Percentiles rank a stretch among this genome's conserved stretches.
Conservation (phyloP, 2,797 vertebrate species). For the Simalia tracyae region DNA sequence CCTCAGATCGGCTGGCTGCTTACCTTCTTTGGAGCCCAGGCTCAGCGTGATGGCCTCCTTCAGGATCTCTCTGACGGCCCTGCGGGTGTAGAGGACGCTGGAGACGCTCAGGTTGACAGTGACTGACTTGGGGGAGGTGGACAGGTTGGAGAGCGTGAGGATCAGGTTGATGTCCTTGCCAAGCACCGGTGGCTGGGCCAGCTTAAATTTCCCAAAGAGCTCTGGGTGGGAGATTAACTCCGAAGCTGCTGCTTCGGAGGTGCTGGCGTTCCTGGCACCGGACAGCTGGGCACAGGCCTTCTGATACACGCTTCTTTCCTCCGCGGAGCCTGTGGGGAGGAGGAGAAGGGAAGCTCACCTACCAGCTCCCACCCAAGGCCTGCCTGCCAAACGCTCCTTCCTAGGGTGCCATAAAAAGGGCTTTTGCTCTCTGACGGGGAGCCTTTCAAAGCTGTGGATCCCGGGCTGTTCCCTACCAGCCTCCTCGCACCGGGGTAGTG, state of each 20-base stretch:
- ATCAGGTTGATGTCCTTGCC: constrained; percentile 73
- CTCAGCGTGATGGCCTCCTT: constrained; percentile 61
- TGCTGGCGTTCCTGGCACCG: not conserved
- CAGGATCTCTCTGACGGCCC: constrained; percentile 71
- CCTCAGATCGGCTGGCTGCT: not conserved
- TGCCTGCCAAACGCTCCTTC: no score
- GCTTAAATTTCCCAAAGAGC: constrained; percentile 72
- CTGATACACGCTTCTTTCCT: constrained; percentile 72
- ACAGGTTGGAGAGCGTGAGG: constrained; percentile 69
- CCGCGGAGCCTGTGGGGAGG: constrained; percentile 63
- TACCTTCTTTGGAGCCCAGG: constrained; percentile 73
- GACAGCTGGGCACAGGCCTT: constrained; percentile 71
- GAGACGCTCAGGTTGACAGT: constrained; percentile 72
- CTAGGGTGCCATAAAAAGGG: not conserved
- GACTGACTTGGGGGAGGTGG: constrained; percentile 58
- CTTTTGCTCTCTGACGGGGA: not conserved
- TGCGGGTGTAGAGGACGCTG: constrained; percentile 73
- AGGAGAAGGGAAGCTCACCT: not conserved
- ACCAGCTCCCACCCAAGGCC: not conserved
- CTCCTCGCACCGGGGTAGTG: not conserved
- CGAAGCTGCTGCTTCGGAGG: constrained; percentile 25
- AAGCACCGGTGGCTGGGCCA: constrained; percentile 68
- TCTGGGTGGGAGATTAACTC: constrained; percentile 60
- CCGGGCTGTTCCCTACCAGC: not conserved
- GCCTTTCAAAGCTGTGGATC: not conserved